These are phyloP conservation scores for Bombus breviceps DNA, from an alignment of 1,140 invertebrate species.

Conservation along the genomic window DNA sequence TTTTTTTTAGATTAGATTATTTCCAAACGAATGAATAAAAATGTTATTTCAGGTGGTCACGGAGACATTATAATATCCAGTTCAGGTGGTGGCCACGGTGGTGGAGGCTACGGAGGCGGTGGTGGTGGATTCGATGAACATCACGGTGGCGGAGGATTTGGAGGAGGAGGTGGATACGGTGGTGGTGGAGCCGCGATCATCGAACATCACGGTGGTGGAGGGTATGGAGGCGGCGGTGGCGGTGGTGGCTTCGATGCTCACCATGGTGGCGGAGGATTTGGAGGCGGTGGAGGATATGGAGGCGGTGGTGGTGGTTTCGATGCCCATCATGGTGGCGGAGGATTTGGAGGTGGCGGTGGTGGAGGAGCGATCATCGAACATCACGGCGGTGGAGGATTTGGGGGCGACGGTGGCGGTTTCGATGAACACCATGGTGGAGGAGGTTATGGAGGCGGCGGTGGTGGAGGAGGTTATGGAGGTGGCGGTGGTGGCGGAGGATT, in stretches of 20 bases:
- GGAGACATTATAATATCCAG: conserved; percentile 34
- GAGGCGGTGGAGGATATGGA: not conserved
- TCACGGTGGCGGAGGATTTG: not conserved
- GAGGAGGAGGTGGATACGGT: not conserved
- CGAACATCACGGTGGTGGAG: not conserved
- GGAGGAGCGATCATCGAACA: not conserved
- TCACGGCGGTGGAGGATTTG: not conserved
- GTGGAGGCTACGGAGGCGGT: not conserved
- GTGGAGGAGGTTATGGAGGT: not conserved
- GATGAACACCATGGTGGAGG: not conserved
- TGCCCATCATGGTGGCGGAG: not conserved
- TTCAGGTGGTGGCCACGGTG: conserved; percentile 11
- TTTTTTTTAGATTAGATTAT: not conserved
- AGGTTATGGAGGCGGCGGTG: not conserved
- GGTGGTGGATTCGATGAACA: not conserved
- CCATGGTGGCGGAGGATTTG: not conserved
- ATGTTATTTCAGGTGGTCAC: conserved; percentile 16
- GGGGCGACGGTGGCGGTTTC: not conserved
- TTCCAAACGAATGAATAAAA: not conserved
- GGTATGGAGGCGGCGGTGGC: not conserved
- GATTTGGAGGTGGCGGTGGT: conserved; percentile 25
- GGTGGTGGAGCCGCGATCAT: not conserved
- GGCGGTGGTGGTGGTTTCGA: not conserved
- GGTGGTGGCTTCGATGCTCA: not conserved
- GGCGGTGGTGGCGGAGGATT: conserved; percentile 22